These are phyloP conservation scores for Pseudois nayaur DNA, from an alignment of 2,113 vertebrate species.

Conservation along the genomic window DNA sequence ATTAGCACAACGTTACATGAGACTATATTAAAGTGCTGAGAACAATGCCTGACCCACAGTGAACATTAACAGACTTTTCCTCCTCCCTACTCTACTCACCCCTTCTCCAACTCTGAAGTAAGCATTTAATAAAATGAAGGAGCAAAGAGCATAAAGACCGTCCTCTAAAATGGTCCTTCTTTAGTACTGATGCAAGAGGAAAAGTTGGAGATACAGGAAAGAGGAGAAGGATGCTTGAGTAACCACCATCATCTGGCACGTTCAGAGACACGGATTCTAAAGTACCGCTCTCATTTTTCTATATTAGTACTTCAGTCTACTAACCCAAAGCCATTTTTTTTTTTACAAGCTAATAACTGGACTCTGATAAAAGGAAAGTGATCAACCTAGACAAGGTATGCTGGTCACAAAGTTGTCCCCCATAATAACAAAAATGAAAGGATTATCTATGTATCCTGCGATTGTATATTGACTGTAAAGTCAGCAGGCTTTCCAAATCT, in stretches of 20 bases:
- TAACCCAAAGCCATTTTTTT: background rate
- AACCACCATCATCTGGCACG: background rate
- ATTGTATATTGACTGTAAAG: constrained; percentile 16
- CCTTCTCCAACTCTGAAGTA: background rate
- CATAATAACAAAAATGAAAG: background rate
- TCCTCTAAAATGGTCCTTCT: background rate
- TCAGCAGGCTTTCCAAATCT: background rate
- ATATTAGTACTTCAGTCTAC: background rate
- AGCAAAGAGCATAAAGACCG: background rate
- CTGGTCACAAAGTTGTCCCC: background rate
- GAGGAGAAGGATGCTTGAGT: background rate
- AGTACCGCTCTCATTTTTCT: background rate
- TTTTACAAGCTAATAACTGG: constrained; percentile 29
- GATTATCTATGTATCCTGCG: background rate
- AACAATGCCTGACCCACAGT: background rate
- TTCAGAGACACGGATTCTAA: background rate
- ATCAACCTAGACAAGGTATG: background rate
- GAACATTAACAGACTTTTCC: background rate
- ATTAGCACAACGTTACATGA: background rate
- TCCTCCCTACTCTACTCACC: background rate
- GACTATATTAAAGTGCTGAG: background rate
- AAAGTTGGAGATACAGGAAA: background rate
- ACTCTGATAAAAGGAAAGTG: constrained; percentile 35
- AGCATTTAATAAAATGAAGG: background rate
- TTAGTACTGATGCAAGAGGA: background rate